Conservation (phyloP, 1,140 invertebrate genomes). For the Vanessa tameamea region DNA sequence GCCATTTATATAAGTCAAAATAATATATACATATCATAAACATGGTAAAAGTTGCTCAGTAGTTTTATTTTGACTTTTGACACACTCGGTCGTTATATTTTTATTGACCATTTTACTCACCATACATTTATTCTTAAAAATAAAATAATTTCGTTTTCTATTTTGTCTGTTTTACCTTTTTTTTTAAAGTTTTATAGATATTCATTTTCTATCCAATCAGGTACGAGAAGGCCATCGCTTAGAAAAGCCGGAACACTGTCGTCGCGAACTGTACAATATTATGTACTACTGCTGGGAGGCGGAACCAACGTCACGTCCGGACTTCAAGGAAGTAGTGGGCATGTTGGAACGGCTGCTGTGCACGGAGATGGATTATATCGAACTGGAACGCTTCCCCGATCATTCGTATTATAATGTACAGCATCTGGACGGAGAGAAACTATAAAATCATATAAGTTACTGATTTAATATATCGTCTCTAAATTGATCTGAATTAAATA, state of each 20-base stretch:
- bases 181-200: too few relatives aligned
- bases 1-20: too few relatives aligned
- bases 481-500: too few relatives aligned
- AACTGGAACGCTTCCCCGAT: constrained; percentile 95
- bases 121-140: too few relatives aligned
- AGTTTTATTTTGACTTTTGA: too few relatives aligned
- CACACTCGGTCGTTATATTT: too few relatives aligned
- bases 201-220: constrained; percentile 55
- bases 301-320: constrained; percentile 87
- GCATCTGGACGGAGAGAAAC: constrained; percentile 91
- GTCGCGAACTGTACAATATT: constrained; percentile 93
- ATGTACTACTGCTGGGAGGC: constrained; percentile 97
- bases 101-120: too few relatives aligned
- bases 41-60: too few relatives aligned
- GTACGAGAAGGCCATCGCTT: constrained; percentile 91
- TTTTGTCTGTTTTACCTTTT: too few relatives aligned
- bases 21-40: too few relatives aligned
- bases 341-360: constrained; percentile 90
- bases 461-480: too few relatives aligned
- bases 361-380: constrained; percentile 95
- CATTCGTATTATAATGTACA: constrained; percentile 96
- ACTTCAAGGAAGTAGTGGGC: constrained; percentile 89
- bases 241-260: constrained; percentile 94
- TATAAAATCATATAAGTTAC: constrained; percentile 73
- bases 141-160: too few relatives aligned